phyloP scores from a whole-genome alignment of 2,888 invertebrate species.

The Aricia artaxerxes region DNA sequence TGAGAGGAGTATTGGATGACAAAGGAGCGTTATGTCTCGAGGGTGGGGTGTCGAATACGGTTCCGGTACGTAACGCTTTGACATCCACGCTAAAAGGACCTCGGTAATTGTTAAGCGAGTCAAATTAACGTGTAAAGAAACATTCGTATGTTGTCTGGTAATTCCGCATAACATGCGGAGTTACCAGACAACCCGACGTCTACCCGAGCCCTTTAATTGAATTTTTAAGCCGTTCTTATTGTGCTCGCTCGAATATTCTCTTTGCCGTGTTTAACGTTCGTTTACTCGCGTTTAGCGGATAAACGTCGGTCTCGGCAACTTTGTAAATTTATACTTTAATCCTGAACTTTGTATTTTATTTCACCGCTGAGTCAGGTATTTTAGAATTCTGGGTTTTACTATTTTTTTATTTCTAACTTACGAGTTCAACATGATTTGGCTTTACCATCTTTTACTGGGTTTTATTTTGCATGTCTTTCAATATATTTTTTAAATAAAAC shows the following conservation, averaged over 20 bases:
- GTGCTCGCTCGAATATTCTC: conserved; percentile 1
- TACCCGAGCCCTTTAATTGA: conserved; percentile 14
- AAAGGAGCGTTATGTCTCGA: conserved; percentile 8
- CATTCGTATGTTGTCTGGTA: conserved; percentile 28
- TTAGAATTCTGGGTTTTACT: background rate
- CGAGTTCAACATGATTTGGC: background rate
- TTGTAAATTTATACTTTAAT: conserved; percentile 24
- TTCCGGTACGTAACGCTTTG: conserved; percentile 53
- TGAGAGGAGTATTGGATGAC: conserved; percentile 15
- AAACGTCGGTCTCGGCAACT: conserved; percentile 18
- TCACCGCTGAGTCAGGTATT: background rate
- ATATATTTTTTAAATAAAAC: background rate
- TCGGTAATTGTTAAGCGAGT: conserved; percentile 65
- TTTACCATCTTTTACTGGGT: background rate
- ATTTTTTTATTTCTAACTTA: background rate
- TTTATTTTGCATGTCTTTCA: background rate
- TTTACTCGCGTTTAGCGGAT: conserved; percentile 1
- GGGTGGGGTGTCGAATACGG: background rate
- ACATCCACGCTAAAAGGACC: conserved; percentile 60
- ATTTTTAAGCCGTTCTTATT: conserved; percentile 10
- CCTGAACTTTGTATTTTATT: conserved; percentile 2
- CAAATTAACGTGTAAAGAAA: conserved; percentile 51
- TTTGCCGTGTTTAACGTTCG: conserved; percentile 10
- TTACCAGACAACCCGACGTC: background rate
- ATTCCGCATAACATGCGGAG: background rate